phyloP scores from a whole-genome alignment of 2,797 vertebrate genomes.

The Catamblyrhynchus diadema region DNA sequence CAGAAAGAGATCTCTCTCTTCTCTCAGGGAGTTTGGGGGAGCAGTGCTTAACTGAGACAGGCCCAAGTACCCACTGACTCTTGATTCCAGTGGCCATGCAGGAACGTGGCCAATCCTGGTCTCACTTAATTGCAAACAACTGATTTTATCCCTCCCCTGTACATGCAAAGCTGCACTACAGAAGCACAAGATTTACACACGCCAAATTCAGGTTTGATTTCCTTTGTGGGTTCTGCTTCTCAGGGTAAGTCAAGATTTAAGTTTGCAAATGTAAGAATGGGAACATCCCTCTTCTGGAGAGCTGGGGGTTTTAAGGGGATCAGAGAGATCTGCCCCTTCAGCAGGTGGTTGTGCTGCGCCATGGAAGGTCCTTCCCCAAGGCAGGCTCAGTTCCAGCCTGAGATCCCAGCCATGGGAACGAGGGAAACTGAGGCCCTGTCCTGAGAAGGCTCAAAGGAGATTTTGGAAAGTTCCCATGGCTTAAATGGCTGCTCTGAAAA shows the following conservation, averaged over 20 bases:
- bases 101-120: accelerated
- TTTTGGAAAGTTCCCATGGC: neutral
- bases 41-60: neutral
- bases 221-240: neutral
- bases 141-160: neutral
- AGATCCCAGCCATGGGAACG: neutral
- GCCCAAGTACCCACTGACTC: too few species aligned
- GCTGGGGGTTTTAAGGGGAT: accelerated
- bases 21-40: neutral
- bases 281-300: neutral
- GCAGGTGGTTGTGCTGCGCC: neutral
- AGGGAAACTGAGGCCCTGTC: neutral
- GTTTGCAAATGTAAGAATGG: neutral
- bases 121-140: neutral
- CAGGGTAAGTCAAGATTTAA: neutral
- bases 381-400: neutral
- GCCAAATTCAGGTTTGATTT: neutral
- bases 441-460: neutral
- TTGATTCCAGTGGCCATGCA: accelerated
- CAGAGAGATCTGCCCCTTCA: neutral
- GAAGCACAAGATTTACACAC: neutral
- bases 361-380: neutral
- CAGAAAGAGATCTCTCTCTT: neutral
- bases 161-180: neutral
- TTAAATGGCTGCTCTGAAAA: neutral